phyloP scores from a whole-genome alignment of 2,888 invertebrate genomes.

The Hoplodrina blanda region DNA sequence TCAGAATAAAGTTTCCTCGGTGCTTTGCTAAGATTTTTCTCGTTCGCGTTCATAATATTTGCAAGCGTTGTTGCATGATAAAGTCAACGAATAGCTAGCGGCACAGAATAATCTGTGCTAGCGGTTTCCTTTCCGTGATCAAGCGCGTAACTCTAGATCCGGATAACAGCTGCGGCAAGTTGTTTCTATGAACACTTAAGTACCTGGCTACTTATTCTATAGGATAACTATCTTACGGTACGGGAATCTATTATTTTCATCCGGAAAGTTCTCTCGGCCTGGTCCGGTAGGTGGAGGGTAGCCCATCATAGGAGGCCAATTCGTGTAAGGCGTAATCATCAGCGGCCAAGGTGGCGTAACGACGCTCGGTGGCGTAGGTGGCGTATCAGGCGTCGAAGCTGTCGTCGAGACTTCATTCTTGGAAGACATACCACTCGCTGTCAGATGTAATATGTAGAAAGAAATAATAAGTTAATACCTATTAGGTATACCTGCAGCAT shows the following conservation, averaged over 20 bases:
- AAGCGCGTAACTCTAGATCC: neutral
- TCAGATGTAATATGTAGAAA: neutral
- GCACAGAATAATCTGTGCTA: too few species aligned
- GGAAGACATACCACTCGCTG: slow-evolving; percentile 16
- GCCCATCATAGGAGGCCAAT: slow-evolving; percentile 40
- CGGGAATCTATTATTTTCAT: slow-evolving; percentile 50
- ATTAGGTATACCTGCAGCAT: too few species aligned
- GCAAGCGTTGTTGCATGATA: too few species aligned
- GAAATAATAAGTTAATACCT: too few species aligned
- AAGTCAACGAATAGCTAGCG: too few species aligned
- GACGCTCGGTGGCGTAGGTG: neutral
- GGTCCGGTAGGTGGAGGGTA: slow-evolving; percentile 15
- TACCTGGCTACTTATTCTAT: slow-evolving; percentile 8
- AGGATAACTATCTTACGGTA: slow-evolving; percentile 55
- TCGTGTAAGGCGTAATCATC: too few species aligned
- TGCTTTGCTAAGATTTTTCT: too few species aligned
- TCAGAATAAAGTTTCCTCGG: too few species aligned
- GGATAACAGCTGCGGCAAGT: neutral
- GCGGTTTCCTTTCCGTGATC: neutral
- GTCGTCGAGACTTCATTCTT: neutral
- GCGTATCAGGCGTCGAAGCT: slow-evolving; percentile 3
- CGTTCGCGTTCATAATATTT: too few species aligned
- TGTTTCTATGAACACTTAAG: neutral
- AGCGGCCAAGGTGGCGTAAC: neutral
- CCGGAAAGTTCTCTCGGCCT: slow-evolving; percentile 19